These are phyloP conservation scores for Camelus bactrianus DNA, from an alignment of 2,113 vertebrate genomes.

Conservation along the genomic window DNA sequence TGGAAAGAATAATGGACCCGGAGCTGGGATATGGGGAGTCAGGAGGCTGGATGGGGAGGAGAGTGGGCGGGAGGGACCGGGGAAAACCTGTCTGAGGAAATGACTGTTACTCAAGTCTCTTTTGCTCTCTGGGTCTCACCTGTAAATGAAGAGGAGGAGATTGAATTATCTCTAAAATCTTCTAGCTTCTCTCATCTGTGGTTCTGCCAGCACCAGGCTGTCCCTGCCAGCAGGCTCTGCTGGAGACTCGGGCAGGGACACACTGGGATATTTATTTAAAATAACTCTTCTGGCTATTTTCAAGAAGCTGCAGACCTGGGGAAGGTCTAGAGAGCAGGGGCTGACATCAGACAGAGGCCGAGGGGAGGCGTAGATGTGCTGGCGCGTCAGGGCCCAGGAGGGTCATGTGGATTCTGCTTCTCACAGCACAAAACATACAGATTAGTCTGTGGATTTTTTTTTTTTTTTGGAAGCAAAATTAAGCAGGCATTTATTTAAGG, in stretches of 20 bases:
- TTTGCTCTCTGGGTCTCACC: not conserved
- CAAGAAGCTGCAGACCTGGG: not conserved
- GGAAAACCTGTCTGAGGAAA: not conserved
- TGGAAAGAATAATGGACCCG: not conserved
- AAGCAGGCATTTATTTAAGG: constrained; percentile 40
- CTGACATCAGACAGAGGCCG: not conserved
- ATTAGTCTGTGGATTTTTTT: not conserved
- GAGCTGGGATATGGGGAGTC: not conserved
- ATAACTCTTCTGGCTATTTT: not conserved
- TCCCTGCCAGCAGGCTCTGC: constrained; percentile 10
- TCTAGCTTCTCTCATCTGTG: not conserved
- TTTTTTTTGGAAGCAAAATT: not conserved
- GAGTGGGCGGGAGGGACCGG: not conserved
- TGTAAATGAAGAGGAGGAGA: not conserved
- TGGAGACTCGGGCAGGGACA: not conserved
- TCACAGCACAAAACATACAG: not conserved
- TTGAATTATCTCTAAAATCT: not conserved
- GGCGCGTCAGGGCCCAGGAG: not conserved
- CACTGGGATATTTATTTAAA: not conserved
- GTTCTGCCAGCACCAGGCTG: not conserved
- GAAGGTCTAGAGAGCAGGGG: not conserved
- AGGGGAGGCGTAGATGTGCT: not conserved
- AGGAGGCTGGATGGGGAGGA: not conserved
- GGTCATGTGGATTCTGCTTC: not conserved
- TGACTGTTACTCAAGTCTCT: not conserved